A percentile compares a stretch with the other conserved stretches of the same genome.
These are phyloP conservation scores for Capitulum mitella DNA, from an alignment of 2,888 invertebrate genomes.

Conservation along the genomic window DNA sequence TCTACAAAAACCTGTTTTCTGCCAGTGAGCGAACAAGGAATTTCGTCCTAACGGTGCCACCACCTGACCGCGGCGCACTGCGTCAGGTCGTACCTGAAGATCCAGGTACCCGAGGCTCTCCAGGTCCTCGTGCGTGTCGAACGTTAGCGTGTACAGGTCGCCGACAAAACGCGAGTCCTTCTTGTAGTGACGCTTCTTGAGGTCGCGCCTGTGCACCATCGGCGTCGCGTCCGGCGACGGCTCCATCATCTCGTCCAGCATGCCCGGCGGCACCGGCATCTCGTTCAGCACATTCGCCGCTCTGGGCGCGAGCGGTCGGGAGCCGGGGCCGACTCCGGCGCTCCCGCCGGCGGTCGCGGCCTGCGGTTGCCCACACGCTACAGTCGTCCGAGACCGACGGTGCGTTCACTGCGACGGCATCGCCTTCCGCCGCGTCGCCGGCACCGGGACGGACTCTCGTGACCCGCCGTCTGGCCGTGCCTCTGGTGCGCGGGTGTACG, in stretches of 20 bases:
- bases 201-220: constrained; percentile 9
- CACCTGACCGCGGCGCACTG: too few relatives aligned
- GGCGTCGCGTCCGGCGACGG: constrained; percentile 2
- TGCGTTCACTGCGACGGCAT: too few relatives aligned
- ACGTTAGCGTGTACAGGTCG: constrained; percentile 77
- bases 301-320: not conserved
- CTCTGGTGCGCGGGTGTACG: too few relatives aligned
- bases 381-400: too few relatives aligned
- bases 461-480: too few relatives aligned
- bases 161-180: constrained; percentile 74
- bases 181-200: constrained; percentile 64
- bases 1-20: too few relatives aligned
- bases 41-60: too few relatives aligned
- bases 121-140: constrained; percentile 69
- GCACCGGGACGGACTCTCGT: too few relatives aligned
- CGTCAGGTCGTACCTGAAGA: not conserved
- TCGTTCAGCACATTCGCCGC: not conserved
- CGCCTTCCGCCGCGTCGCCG: too few relatives aligned
- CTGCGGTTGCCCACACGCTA: not conserved
- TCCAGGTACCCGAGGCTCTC: constrained; percentile 43
- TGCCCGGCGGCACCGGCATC: not conserved
- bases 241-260: not conserved
- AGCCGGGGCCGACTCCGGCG: too few relatives aligned
- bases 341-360: not conserved
- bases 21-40: too few relatives aligned